Conservation (phyloP, 2,888 invertebrate species). For the Tetragnatha montana region DNA sequence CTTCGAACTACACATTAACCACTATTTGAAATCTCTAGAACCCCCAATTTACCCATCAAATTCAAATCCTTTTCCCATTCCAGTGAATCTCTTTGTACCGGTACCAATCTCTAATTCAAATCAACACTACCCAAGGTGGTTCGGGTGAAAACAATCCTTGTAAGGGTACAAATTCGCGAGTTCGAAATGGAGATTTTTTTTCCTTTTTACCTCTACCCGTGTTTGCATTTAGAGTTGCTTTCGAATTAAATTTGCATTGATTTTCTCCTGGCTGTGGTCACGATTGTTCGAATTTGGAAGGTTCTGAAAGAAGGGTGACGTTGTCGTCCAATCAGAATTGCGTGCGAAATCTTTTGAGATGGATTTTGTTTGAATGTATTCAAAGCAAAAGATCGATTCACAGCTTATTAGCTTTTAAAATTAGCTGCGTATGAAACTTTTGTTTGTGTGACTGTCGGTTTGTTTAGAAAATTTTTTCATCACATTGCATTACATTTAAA, state of each 20-base stretch:
- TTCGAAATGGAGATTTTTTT: not conserved
- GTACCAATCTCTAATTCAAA: not conserved
- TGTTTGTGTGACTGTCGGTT: no score
- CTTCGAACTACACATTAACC: no score
- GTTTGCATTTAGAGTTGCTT: not conserved
- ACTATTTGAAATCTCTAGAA: not conserved
- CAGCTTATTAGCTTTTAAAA: no score
- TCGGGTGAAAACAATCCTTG: not conserved
- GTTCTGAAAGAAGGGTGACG: no score
- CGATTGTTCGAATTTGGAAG: no score
- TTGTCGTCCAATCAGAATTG: no score
- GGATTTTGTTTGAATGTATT: no score
- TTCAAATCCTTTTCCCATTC: constrained; percentile 7
- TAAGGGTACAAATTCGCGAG: not conserved
- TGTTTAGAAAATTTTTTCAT: no score
- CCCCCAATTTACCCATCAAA: not conserved
- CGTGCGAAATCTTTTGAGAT: no score
- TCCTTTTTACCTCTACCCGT: not conserved
- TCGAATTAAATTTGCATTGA: not conserved
- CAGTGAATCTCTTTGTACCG: not conserved
- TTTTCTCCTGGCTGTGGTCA: not conserved
- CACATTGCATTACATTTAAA: no score
- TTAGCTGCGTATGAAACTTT: no score
- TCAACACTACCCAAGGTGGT: not conserved
- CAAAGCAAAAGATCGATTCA: no score